Conservation (phyloP, 2,888 invertebrate genomes). For the Eudasyphora cyanicolor region DNA sequence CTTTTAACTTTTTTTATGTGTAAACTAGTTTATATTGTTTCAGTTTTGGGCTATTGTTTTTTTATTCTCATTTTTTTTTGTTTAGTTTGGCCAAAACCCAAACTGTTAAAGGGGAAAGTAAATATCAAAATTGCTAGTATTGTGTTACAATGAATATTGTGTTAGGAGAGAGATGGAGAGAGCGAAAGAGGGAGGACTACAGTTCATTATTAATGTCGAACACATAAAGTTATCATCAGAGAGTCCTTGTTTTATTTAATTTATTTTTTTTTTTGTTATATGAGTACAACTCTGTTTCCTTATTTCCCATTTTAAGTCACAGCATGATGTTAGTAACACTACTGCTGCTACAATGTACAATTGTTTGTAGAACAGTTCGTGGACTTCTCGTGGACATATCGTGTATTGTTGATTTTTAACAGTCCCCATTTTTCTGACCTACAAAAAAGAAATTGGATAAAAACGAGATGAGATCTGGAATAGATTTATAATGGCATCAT, state of each 20-base stretch:
- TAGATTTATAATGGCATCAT: background rate
- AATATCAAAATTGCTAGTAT: background rate
- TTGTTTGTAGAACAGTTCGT: background rate
- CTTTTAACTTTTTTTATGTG: background rate
- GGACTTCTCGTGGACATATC: background rate
- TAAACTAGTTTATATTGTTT: background rate
- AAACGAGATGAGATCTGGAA: background rate
- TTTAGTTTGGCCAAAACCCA: background rate
- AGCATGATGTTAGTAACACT: background rate
- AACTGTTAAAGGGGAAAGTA: slow-evolving; percentile 1
- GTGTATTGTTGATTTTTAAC: background rate
- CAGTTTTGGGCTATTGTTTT: background rate
- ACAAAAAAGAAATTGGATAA: background rate
- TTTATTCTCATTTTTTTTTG: background rate
- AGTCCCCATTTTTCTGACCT: background rate
- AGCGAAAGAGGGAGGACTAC: background rate
- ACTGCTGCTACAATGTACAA: background rate
- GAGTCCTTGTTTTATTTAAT: slow-evolving; percentile 11
- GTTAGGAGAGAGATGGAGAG: too few relatives aligned
- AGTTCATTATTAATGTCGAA: background rate
- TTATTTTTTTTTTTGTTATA: too few relatives aligned
- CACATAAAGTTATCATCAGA: background rate
- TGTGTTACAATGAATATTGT: background rate
- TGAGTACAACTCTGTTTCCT: background rate
- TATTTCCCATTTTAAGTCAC: background rate